phyloP scores from a whole-genome alignment of 2,113 vertebrate species.

The Phainopepla nitens region DNA sequence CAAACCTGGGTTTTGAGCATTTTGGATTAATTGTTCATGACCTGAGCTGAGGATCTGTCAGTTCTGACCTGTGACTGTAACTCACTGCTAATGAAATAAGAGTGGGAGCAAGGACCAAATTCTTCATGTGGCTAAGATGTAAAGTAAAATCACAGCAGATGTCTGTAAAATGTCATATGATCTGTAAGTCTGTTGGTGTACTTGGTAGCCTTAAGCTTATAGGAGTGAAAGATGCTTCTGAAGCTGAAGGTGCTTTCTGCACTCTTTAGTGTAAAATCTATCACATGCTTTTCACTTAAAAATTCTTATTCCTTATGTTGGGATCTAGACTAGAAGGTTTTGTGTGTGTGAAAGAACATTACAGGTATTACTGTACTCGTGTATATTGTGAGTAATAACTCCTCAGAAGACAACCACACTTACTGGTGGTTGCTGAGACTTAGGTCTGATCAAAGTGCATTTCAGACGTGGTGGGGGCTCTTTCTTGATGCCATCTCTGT shows the following conservation, averaged over 20 bases:
- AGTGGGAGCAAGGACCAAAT: neutral
- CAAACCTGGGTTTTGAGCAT: neutral
- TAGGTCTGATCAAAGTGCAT: neutral
- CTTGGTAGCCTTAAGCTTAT: neutral
- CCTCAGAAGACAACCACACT: neutral
- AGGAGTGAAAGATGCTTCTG: neutral
- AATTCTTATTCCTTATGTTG: neutral
- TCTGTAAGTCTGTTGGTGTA: neutral
- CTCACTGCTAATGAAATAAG: neutral
- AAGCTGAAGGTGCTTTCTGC: neutral
- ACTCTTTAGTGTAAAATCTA: neutral
- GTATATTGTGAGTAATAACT: neutral
- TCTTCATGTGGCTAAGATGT: neutral
- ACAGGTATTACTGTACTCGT: neutral
- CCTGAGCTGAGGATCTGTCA: neutral
- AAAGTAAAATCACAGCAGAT: neutral
- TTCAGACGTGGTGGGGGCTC: neutral
- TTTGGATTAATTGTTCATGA: neutral
- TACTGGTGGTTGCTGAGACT: neutral
- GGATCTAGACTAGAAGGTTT: neutral
- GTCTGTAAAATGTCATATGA: neutral
- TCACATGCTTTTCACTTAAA: neutral
- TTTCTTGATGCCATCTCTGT: neutral
- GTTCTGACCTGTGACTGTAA: neutral
- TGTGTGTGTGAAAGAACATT: neutral